Evolutionary conservation across 1,140 invertebrate species (phyloP).

Genomic region (Brachionus asplanchnoidis): DNA sequence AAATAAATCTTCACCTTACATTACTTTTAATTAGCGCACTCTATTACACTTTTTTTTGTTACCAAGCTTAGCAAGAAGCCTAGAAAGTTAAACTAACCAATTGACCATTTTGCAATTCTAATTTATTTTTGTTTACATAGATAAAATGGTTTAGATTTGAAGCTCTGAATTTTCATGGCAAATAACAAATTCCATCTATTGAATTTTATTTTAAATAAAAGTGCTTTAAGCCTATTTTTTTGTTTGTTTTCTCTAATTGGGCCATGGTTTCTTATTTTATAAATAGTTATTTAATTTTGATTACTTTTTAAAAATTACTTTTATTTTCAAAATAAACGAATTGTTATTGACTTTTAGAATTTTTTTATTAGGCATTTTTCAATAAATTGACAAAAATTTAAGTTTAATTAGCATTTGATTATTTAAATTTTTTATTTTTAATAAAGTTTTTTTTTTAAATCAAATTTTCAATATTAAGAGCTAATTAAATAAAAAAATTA

Average conservation of each 20-base stretch:
- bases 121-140: neutral
- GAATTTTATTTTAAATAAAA: neutral
- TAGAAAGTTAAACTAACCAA: neutral
- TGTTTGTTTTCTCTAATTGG: neutral
- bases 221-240: neutral
- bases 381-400: too few species aligned
- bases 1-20: neutral
- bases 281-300: neutral
- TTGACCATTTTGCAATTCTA: neutral
- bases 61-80: neutral
- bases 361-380: too few species aligned
- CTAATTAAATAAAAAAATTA: too few species aligned
- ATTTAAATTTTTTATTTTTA: too few species aligned
- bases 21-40: neutral
- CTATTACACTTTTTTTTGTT: neutral
- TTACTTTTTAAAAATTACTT: neutral
- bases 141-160: neutral
- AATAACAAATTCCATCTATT: neutral
- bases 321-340: too few species aligned
- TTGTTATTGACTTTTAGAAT: too few species aligned
- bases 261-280: neutral
- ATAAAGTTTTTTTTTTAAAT: too few species aligned
- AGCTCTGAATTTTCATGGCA: neutral
- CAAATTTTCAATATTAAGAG: too few species aligned
- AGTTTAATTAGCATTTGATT: too few species aligned